These are phyloP conservation scores for Morpho deidamia DNA, from an alignment of 2,888 invertebrate genomes.

Conservation along the genomic window DNA sequence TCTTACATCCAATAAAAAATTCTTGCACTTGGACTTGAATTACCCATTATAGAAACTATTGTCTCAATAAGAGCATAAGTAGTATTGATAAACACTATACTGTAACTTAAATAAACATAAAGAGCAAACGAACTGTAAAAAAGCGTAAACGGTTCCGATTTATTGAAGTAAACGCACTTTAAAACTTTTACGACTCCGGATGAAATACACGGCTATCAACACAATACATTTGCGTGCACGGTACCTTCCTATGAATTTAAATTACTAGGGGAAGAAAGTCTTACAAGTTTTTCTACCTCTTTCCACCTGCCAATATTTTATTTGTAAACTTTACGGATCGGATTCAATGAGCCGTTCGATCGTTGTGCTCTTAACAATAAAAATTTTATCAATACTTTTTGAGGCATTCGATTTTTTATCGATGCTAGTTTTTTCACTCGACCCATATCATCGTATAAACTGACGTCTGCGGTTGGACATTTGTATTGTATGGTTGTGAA, in stretches of 20 bases:
- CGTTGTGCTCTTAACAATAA: slow-evolving; percentile 24
- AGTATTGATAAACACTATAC: too few relatives aligned
- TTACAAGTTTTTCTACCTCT: slow-evolving; percentile 12
- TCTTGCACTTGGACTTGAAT: too few relatives aligned
- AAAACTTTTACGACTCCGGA: slow-evolving; percentile 19
- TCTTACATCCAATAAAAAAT: too few relatives aligned
- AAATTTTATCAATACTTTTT: slow-evolving; percentile 20
- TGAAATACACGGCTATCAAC: slow-evolving; percentile 20
- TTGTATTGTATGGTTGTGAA: too few relatives aligned
- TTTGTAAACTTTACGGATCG: slow-evolving; percentile 29
- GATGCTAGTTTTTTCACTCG: too few relatives aligned
- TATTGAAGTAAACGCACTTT: slow-evolving; percentile 12
- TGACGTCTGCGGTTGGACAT: too few relatives aligned
- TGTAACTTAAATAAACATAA: too few relatives aligned
- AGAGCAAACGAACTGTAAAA: slow-evolving; percentile 7
- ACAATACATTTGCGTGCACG: slow-evolving; percentile 21
- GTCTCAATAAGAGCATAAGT: too few relatives aligned
- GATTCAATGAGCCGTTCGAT: slow-evolving; percentile 33
- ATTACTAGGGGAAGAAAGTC: slow-evolving; percentile 29
- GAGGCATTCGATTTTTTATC: slow-evolving; percentile 2
- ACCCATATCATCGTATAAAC: too few relatives aligned
- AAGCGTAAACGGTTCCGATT: slow-evolving; percentile 11
- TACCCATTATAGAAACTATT: too few relatives aligned
- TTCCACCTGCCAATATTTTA: slow-evolving; percentile 28
- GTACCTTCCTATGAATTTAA: slow-evolving; percentile 30